phyloP scores from a whole-genome alignment of 2,797 vertebrate species.

The Sciaenops ocellatus region DNA sequence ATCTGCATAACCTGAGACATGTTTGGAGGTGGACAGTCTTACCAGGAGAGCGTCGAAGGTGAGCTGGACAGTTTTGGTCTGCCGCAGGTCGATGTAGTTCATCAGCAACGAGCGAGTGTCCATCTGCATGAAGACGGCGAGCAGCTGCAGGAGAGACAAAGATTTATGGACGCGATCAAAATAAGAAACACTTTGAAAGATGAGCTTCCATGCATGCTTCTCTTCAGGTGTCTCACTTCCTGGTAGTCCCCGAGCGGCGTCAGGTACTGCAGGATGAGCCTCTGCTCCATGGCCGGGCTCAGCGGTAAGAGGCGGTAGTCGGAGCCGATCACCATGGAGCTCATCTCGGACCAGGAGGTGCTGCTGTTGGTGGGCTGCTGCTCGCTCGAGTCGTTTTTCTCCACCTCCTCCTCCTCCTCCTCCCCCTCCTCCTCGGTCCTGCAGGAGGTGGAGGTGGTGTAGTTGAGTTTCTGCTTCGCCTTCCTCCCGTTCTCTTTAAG shows the following conservation, averaged over 20 bases:
- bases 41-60: slow-evolving; percentile 97
- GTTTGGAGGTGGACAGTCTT: slow-evolving; percentile 40
- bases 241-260: slow-evolving; percentile 96
- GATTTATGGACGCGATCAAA: no score
- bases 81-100: slow-evolving; percentile 93
- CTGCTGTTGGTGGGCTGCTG: slow-evolving; percentile 81
- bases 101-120: slow-evolving; percentile 94
- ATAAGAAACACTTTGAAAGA: no score
- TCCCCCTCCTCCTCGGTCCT: slow-evolving; percentile 24
- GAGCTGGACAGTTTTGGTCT: slow-evolving; percentile 92
- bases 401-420: slow-evolving; percentile 25
- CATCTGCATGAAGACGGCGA: slow-evolving; percentile 96
- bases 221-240: slow-evolving; percentile 86
- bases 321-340: slow-evolving; percentile 94
- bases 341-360: slow-evolving; percentile 96
- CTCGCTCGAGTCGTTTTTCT: background rate
- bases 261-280: slow-evolving; percentile 96
- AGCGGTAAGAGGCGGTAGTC: slow-evolving; percentile 93
- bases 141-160: slow-evolving; percentile 81
- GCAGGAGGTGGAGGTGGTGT: slow-evolving; percentile 66
- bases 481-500: slow-evolving; percentile 89
- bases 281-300: slow-evolving; percentile 93
- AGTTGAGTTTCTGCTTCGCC: slow-evolving; percentile 92
- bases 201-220: no score
- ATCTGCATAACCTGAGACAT: no score